phyloP scores from a whole-genome alignment of 2,113 vertebrate species.

The Nyctibius bracteatus region DNA sequence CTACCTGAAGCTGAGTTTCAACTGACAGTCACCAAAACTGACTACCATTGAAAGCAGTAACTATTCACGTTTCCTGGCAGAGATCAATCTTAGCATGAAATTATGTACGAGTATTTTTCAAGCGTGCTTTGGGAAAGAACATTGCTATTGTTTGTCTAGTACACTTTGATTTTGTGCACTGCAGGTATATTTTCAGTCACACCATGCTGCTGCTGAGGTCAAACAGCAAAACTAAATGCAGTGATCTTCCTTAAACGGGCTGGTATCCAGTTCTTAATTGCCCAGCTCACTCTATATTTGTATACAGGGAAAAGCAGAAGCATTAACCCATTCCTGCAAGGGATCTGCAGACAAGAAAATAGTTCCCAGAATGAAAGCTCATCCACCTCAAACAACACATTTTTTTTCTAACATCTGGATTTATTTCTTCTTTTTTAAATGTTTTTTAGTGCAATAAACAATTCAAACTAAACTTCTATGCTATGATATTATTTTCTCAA shows the following conservation, averaged over 20 bases:
- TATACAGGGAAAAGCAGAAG: neutral
- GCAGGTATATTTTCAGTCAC: neutral
- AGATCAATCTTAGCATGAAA: neutral
- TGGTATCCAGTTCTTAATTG: neutral
- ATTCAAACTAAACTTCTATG: neutral
- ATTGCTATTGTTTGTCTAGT: neutral
- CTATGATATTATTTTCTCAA: neutral
- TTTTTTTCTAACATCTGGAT: conserved; percentile 20
- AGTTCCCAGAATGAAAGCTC: neutral
- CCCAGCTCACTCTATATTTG: neutral
- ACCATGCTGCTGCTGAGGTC: neutral
- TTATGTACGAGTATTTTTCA: neutral
- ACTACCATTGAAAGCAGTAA: neutral
- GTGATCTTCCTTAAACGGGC: neutral
- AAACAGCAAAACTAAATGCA: neutral
- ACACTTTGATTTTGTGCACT: neutral
- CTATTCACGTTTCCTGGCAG: neutral
- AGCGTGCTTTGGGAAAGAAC: neutral
- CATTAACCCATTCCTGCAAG: neutral
- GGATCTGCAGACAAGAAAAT: neutral
- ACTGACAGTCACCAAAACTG: neutral
- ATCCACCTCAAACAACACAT: neutral
- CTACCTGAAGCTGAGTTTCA: neutral
- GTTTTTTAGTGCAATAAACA: neutral
- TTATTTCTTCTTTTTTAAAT: neutral